A percentile compares a stretch with the other conserved stretches of the same genome.
Conservation (phyloP, 2,113 vertebrate species). For the Tyto alba region DNA sequence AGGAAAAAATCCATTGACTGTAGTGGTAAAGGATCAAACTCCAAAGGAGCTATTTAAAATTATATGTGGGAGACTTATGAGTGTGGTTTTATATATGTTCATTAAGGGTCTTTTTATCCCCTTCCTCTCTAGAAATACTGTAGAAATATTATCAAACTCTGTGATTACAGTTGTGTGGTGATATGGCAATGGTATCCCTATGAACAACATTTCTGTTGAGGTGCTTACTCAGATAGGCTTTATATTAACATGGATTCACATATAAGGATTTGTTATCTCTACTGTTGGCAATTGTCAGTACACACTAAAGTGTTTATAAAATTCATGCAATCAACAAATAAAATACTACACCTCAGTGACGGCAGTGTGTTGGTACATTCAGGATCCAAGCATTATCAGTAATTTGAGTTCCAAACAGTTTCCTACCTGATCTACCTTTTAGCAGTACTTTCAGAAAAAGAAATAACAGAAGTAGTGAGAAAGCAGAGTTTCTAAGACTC, state of each 20-base stretch:
- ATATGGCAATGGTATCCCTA: neutral
- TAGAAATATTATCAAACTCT: neutral
- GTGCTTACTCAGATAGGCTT: neutral
- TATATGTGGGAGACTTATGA: neutral
- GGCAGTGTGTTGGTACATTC: neutral
- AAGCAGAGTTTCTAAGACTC: neutral
- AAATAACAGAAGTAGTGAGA: neutral
- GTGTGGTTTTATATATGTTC: neutral
- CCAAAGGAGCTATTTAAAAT: conserved; percentile 4
- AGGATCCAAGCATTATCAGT: neutral
- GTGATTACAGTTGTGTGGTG: neutral
- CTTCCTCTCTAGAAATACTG: neutral
- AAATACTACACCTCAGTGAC: neutral
- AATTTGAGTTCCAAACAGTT: neutral
- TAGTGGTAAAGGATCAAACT: neutral
- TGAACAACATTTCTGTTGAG: neutral
- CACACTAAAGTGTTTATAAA: neutral
- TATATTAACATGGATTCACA: neutral
- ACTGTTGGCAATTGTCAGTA: neutral
- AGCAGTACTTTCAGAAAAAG: neutral
- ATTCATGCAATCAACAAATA: neutral
- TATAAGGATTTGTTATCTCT: neutral
- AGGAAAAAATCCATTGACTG: neutral
- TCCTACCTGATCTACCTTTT: neutral
- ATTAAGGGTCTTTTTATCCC: neutral